phyloP scores from a whole-genome alignment of 2,888 invertebrate species.

The Griposia aprilina region DNA sequence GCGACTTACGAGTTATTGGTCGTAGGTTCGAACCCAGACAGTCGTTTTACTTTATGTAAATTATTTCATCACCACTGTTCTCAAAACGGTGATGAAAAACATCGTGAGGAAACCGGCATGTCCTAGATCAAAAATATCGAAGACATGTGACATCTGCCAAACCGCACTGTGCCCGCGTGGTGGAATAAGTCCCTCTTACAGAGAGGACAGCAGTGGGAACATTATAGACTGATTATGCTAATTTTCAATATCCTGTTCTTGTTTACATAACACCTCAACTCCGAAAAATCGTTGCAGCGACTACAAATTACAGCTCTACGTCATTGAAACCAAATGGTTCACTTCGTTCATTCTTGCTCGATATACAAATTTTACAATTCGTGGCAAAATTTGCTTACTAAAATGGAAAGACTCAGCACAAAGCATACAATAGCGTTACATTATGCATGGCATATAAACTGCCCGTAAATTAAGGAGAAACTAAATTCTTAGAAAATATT shows the following conservation, averaged over 20 bases:
- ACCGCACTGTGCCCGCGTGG: no score
- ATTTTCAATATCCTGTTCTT: background rate
- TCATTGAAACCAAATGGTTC: background rate
- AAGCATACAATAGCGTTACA: conserved; percentile 64
- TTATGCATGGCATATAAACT: conserved; percentile 71
- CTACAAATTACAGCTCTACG: background rate
- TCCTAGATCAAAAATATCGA: no score
- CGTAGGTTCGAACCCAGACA: no score
- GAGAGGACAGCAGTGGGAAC: no score
- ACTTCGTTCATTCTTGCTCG: background rate
- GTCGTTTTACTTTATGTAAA: no score
- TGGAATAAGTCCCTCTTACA: no score
- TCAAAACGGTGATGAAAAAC: no score
- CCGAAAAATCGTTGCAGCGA: background rate
- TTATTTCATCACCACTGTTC: no score
- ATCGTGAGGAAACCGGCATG: no score
- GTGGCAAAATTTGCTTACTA: conserved; percentile 40
- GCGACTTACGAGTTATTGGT: no score
- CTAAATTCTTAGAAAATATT: conserved; percentile 67
- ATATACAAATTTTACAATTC: conserved; percentile 17
- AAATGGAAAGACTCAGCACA: conserved; percentile 39
- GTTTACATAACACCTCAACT: background rate
- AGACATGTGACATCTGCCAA: no score
- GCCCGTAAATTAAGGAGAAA: conserved; percentile 67
- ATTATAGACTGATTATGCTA: no score